Conservation (phyloP, 2,113 vertebrate genomes). For the Ptyas mucosa region DNA sequence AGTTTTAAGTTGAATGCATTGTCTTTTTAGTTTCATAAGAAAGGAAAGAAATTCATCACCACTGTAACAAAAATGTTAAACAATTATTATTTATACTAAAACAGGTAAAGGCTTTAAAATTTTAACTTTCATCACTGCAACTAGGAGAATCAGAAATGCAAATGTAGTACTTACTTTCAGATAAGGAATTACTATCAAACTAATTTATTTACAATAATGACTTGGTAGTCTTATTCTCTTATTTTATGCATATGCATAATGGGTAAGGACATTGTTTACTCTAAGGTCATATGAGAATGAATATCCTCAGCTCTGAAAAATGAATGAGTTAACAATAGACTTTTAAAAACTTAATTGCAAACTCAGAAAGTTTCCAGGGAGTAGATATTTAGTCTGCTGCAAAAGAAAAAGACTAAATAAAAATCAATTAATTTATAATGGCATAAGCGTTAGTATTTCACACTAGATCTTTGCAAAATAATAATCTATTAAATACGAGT, state of each 20-base stretch:
- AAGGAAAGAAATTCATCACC: slow-evolving; percentile 84
- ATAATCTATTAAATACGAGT: not conserved
- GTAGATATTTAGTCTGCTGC: not conserved
- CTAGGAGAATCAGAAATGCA: not conserved
- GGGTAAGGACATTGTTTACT: not conserved
- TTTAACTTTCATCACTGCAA: not conserved
- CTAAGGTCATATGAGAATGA: not conserved
- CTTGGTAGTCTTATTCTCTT: not conserved
- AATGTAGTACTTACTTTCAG: not conserved
- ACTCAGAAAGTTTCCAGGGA: not conserved
- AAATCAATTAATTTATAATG: not conserved
- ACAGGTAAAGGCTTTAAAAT: not conserved
- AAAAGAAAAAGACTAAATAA: not conserved
- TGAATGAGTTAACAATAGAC: not conserved
- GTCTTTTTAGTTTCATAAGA: slow-evolving; percentile 81
- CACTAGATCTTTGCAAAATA: not conserved
- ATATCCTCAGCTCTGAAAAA: not conserved
- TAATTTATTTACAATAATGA: not conserved
- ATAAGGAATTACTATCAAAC: not conserved
- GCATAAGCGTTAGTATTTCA: not conserved
- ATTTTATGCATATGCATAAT: not conserved
- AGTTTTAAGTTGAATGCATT: slow-evolving; percentile 81
- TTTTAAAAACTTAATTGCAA: not conserved
- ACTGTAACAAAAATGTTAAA: slow-evolving; percentile 64
- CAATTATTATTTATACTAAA: not conserved